A percentile compares a stretch with the other conserved stretches of the same genome.
Conservation (phyloP, 2,888 invertebrate species). For the Choristoneura rosaceana region DNA sequence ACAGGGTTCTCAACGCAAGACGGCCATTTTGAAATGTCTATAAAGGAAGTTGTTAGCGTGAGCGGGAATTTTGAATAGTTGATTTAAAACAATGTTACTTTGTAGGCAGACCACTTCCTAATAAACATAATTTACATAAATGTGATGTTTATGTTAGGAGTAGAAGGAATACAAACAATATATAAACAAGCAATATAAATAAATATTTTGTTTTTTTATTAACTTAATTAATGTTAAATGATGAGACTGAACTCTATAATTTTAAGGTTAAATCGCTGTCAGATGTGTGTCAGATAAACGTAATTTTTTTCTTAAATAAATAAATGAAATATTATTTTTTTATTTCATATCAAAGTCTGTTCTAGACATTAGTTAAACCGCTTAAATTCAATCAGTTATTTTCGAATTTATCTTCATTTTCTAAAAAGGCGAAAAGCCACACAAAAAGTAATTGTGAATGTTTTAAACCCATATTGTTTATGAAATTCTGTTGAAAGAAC, state of each 20-base stretch:
- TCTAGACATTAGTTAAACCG: neutral
- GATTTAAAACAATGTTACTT: neutral
- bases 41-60: constrained; percentile 41
- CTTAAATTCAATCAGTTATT: neutral
- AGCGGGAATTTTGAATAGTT: constrained; percentile 35
- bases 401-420: too few species aligned
- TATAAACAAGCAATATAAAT: neutral
- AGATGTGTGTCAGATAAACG: neutral
- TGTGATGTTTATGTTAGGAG: neutral
- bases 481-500: too few species aligned
- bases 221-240: too few species aligned
- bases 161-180: neutral
- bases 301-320: neutral
- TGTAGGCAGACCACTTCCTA: neutral
- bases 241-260: neutral
- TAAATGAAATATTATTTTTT: neutral
- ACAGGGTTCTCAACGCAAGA: constrained; percentile 80
- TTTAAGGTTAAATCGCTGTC: neutral
- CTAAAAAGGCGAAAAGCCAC: too few species aligned
- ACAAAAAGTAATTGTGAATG: too few species aligned
- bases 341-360: neutral
- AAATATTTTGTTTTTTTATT: too few species aligned
- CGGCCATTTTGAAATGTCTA: constrained; percentile 69
- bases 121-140: neutral
- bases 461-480: too few species aligned